These are phyloP conservation scores for Dorcus parallelipipedus DNA, from an alignment of 2,888 invertebrate genomes.

Conservation along the genomic window DNA sequence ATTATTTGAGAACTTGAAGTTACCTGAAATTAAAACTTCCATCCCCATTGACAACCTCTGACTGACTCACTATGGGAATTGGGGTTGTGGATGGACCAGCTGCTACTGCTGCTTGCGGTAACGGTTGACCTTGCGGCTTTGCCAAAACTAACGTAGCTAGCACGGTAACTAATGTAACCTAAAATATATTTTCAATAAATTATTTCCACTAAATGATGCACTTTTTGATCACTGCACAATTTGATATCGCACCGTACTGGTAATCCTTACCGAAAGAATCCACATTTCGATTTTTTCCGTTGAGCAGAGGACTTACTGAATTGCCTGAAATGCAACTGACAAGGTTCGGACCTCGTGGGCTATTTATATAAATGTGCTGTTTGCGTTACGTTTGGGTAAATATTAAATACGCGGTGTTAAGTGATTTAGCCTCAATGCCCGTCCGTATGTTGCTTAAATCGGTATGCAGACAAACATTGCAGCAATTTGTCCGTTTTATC, in stretches of 20 bases:
- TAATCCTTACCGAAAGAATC: neutral
- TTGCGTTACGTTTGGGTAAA: conserved; percentile 27
- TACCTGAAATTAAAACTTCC: conserved; percentile 10
- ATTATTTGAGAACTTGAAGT: neutral
- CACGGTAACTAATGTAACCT: neutral
- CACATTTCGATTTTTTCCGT: conserved; percentile 1
- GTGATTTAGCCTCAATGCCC: conserved; percentile 32
- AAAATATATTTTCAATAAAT: neutral
- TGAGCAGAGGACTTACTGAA: conserved; percentile 7
- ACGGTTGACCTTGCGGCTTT: neutral
- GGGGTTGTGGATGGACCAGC: neutral
- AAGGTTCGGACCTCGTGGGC: conserved; percentile 8
- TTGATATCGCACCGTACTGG: neutral
- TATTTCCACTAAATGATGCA: neutral
- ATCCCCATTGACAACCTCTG: conserved; percentile 8
- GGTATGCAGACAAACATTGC: too few species aligned
- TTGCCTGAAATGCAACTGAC: conserved; percentile 1
- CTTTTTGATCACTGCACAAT: neutral
- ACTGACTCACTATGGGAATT: conserved; percentile 6
- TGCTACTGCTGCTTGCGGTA: neutral
- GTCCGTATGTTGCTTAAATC: conserved; percentile 7
- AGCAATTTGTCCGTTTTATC: too few species aligned
- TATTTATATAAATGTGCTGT: conserved; percentile 29
- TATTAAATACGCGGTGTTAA: conserved; percentile 32
- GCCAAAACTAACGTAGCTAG: neutral